phyloP scores from a whole-genome alignment of 2,888 invertebrate species.

The Dolichopus griseipennis region DNA sequence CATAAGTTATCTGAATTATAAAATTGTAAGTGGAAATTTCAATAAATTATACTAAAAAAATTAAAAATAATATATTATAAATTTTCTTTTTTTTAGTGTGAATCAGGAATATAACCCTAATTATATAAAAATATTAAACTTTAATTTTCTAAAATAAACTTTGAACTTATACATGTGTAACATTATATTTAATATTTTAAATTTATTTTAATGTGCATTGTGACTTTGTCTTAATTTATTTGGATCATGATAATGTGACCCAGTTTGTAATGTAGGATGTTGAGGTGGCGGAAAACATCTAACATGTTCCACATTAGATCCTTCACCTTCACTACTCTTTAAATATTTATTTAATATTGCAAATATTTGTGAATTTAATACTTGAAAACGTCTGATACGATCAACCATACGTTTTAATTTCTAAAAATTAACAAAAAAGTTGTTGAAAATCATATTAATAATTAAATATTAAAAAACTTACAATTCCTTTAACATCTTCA shows the following conservation, averaged over 20 bases:
- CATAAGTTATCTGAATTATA: not conserved
- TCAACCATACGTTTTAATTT: constrained; percentile 95
- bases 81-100: no score
- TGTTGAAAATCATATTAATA: constrained; percentile 8
- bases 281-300: constrained; percentile 94
- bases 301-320: constrained; percentile 88
- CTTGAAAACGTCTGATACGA: constrained; percentile 93
- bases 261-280: constrained; percentile 53
- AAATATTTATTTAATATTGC: constrained; percentile 90
- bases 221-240: constrained; percentile 48
- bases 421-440: constrained; percentile 46
- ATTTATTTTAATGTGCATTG: constrained; percentile 28
- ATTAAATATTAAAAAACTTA: constrained; percentile 48
- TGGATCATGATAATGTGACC: constrained; percentile 53
- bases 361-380: constrained; percentile 96
- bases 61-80: not conserved
- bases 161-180: constrained; percentile 16
- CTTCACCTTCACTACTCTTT: constrained; percentile 71
- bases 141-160: not conserved
- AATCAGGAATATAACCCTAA: no score
- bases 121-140: no score
- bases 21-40: not conserved
- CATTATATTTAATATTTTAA: constrained; percentile 21
- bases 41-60: not conserved
- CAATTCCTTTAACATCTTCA: constrained; percentile 88